These are phyloP conservation scores for Emesis russula DNA, from an alignment of 2,888 invertebrate genomes.

Conservation along the genomic window DNA sequence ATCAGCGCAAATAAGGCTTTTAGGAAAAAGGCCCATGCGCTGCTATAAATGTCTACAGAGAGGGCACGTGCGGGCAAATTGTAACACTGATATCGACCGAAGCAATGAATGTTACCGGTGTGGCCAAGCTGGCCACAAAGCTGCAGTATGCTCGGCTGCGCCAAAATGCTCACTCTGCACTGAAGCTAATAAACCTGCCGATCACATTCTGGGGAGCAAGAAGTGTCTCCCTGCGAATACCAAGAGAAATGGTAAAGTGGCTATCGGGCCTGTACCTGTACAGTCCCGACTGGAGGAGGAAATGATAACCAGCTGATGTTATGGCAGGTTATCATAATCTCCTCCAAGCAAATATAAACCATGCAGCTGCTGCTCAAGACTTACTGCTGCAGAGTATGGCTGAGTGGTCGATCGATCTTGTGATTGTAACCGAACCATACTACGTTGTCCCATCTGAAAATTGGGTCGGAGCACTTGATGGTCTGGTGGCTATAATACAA, in stretches of 20 bases:
- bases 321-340: not conserved
- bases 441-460: not conserved
- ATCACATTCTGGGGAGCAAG: not conserved
- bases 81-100: no score
- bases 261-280: not conserved
- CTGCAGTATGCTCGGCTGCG: no score
- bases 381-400: not conserved
- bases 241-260: no score
- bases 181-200: no score
- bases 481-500: not conserved
- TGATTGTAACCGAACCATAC: not conserved
- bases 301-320: not conserved
- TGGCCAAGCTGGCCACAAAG: no score
- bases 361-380: not conserved
- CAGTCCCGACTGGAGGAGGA: not conserved
- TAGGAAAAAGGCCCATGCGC: no score
- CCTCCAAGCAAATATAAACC: slow-evolving; percentile 1
- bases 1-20: not conserved
- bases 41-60: no score
- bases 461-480: not conserved
- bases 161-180: no score
- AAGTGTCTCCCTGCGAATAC: not conserved
- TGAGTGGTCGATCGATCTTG: not conserved
- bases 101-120: no score
- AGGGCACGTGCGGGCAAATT: no score